Evolutionary conservation across 2,888 invertebrate species (phyloP), one percentile per base, ranked within the genome.

Genomic region (Hirtodrosophila trivittata): DNA sequence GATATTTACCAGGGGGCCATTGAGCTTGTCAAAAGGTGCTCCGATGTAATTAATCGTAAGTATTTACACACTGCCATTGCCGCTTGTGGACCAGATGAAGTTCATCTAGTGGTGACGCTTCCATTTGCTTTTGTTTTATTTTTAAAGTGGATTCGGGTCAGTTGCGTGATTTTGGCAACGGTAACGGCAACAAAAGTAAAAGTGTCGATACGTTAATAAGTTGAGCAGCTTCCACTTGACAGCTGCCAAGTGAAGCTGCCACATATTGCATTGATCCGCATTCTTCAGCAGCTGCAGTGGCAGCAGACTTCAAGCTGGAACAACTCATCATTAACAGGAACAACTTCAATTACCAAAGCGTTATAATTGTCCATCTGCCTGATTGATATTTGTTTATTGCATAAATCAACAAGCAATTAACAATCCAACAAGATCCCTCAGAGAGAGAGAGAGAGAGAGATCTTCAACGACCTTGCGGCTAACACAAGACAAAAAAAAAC

Each of bases 1-100:
- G 73, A 80, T 73, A 75, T 78, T 74, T 66, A 82, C 42, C 77
- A 65, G 66, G 49, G 54, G 50, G 50, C 64, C 67, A 75, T 73
- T 75, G 75, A 71, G 66, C 66, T 66, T 56, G 70, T 70, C 71
- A 66, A 55, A 62, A 60, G 42, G 65, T 62, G 64, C 71, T 71
- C 56, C 54, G 69, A 21, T 69, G 76, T 85, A 78, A 81, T 81
- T 85, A 78, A 81, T 81, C 85, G 78, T 74, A 67, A 84, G 84
- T 81, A 81, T 71, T 81, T 84, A 81, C 81, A 73, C 67, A 63
- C 65, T 63, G 49, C 26, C 55, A 13, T 46, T 18, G 35, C 43
- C 5, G 43, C 37, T 47, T 49, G 26, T 33, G 18, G n/a, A n/a
- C n/a, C n/a, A 30, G 38, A 12, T 26, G 39, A 33, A 43, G n/a